Evolutionary conservation across 2,113 vertebrate species (phyloP).

Genomic region (Emydocephalus ijimae): DNA sequence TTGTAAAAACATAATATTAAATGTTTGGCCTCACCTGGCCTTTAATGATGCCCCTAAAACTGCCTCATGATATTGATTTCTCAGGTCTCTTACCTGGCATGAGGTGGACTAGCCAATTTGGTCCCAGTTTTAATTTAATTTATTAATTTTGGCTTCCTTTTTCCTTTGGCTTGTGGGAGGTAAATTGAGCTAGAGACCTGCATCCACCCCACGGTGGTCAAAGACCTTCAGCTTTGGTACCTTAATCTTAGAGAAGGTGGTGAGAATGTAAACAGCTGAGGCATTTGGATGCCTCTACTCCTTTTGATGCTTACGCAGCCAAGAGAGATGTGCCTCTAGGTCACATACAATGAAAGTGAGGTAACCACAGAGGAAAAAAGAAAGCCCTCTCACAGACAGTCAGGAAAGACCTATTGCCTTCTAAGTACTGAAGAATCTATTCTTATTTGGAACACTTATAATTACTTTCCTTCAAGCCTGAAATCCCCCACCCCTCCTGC

Average conservation of each 20-base stretch:
- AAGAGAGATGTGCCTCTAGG: not conserved
- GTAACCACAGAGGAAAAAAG: not conserved
- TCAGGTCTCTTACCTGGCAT: not conserved
- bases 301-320: not conserved
- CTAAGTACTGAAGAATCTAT: conserved; percentile 7
- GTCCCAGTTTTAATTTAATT: not conserved
- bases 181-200: not conserved
- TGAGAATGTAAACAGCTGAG: conserved; percentile 13
- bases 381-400: not conserved
- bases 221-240: not conserved
- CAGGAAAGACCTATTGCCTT: conserved; percentile 9
- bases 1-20: not conserved
- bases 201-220: not conserved
- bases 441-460: conserved; percentile 12
- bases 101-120: not conserved
- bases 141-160: not conserved
- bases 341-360: conserved; percentile 9
- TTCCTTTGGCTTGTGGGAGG: not conserved
- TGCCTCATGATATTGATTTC: not conserved
- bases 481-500: not conserved
- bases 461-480: not conserved
- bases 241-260: conserved; percentile 12
- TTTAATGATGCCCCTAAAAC: not conserved
- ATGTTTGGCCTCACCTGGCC: not conserved
- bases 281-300: conserved; percentile 6